These are phyloP conservation scores for Pseudeuparius sepicola DNA, from an alignment of 2,888 invertebrate species.

Conservation along the genomic window DNA sequence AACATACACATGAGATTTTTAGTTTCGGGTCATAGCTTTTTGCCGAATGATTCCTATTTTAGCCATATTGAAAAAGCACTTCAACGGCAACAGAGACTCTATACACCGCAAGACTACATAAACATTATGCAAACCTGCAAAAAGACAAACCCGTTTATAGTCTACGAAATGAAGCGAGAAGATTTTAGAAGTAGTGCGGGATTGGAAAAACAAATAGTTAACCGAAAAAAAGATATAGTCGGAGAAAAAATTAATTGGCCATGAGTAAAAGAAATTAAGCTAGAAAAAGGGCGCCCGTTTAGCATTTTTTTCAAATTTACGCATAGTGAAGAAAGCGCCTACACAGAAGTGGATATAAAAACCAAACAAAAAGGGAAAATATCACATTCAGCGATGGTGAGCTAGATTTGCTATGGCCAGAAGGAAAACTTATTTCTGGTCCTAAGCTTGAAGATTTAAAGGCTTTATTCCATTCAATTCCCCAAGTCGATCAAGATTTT, in stretches of 20 bases:
- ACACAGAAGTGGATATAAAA: too few relatives aligned
- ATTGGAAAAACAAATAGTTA: conserved; percentile 11
- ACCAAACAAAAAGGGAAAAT: too few relatives aligned
- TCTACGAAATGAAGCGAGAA: conserved; percentile 11
- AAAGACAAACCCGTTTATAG: conserved; percentile 8
- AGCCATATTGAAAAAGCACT: conserved; percentile 15
- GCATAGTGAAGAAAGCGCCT: too few relatives aligned
- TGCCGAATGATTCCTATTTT: conserved; percentile 15
- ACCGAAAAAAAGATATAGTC: conserved; percentile 10
- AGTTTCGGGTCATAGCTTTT: conserved; percentile 15
- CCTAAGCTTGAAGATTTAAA: conserved; percentile 9
- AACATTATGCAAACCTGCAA: conserved; percentile 14
- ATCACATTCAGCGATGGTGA: too few relatives aligned
- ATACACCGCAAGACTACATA: conserved; percentile 17
- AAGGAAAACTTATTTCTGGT: conserved; percentile 7
- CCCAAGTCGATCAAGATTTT: conserved; percentile 10
- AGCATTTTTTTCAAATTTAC: conserved; percentile 12
- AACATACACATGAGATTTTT: conserved; percentile 13
- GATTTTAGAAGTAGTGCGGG: conserved; percentile 7
- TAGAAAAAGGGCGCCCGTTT: conserved; percentile 2
- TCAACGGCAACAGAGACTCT: conserved; percentile 17
- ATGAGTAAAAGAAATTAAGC: conserved; percentile 10
- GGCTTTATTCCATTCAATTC: conserved; percentile 9
- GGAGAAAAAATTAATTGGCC: conserved; percentile 14
- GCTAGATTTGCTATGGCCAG: conserved; percentile 7